phyloP scores from a whole-genome alignment of 2,113 vertebrate genomes.

The Ia io region DNA sequence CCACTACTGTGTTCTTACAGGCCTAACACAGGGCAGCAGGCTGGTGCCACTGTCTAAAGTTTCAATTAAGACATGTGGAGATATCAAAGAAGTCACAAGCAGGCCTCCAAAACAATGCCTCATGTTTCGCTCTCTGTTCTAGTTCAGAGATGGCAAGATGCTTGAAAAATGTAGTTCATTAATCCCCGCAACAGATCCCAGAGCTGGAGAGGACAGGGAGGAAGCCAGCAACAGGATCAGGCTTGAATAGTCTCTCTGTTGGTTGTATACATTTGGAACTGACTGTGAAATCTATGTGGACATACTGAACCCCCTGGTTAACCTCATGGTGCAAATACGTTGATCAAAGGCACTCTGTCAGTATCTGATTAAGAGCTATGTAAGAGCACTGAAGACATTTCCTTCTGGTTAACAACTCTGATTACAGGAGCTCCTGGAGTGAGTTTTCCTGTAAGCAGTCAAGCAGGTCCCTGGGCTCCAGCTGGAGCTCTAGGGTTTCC shows the following conservation, averaged over 20 bases:
- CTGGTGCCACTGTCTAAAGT: conserved; percentile 41
- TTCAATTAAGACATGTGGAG: conserved; percentile 63
- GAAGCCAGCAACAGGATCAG: conserved; percentile 45
- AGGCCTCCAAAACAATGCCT: conserved; percentile 18
- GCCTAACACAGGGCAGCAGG: background rate
- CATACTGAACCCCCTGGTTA: conserved; percentile 77
- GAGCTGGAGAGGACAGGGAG: conserved; percentile 57
- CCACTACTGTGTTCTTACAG: background rate
- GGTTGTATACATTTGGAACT: conserved; percentile 62
- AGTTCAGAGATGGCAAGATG: conserved; percentile 60
- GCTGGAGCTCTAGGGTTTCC: conserved; percentile 84
- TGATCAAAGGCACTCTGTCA: conserved; percentile 88
- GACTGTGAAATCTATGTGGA: conserved; percentile 79
- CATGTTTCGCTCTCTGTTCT: background rate
- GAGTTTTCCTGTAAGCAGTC: conserved; percentile 84
- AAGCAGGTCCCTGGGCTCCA: conserved; percentile 83
- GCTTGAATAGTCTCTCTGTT: conserved; percentile 72
- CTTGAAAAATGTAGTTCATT: conserved; percentile 61
- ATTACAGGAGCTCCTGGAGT: conserved; percentile 84
- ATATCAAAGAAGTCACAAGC: conserved; percentile 47
- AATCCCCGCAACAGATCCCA: conserved; percentile 52
- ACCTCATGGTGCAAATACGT: conserved; percentile 79
- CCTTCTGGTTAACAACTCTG: conserved; percentile 88
- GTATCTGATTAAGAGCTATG: conserved; percentile 87
- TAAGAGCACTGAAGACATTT: conserved; percentile 89